Evolutionary conservation across 2,797 vertebrate genomes (phyloP), one percentile per base, ranked within the genome.

Genomic region (Zalophus californianus): DNA sequence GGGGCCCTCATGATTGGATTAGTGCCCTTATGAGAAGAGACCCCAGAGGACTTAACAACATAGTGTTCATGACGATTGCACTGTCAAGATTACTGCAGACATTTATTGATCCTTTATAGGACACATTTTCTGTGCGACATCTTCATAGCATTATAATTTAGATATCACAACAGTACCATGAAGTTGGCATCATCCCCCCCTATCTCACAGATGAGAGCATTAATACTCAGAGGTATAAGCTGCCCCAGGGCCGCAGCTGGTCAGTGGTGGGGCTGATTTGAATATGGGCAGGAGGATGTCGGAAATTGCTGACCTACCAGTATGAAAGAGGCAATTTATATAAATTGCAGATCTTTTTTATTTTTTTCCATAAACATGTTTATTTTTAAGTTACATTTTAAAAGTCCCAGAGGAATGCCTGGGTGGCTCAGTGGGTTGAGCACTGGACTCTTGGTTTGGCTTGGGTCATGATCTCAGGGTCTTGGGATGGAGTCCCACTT

Each of bases 331-430:
- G 0, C 21, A 38, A 35, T 25, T 41, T 54, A 48, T 64, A 29
- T 54, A n/a, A 52, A 35, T 68, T 80, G 29, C 11, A 87, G 21
- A 3, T 80, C 23, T 35, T 38, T 14, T 95, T 20, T 15, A 72
- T 93, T 92, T 70, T 27, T 70, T 85, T 12, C 75, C 10, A 38
- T 41, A 92, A 96, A 27, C 15, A 44, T 64, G 16, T 64, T 94
- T 75, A 62, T 80, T 56, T 66, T 58, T 52, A 86, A 80, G 44
- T 84, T 87, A 44, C 16, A 77, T 56, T 87, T 75, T 73, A 29
- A 79, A 54, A 79, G 50, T 54, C 50, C 14, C 73, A 82, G 60
- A 73, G 66, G n/a, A 35, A 38, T 2, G 9, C n/a, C n/a, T 68
- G 66, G n/a, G 66, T 68, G 66, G 29, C 66, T 35, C 66, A 35